Conservation (phyloP, 2,888 invertebrate species). For the Eucriotettix oculatus region DNA sequence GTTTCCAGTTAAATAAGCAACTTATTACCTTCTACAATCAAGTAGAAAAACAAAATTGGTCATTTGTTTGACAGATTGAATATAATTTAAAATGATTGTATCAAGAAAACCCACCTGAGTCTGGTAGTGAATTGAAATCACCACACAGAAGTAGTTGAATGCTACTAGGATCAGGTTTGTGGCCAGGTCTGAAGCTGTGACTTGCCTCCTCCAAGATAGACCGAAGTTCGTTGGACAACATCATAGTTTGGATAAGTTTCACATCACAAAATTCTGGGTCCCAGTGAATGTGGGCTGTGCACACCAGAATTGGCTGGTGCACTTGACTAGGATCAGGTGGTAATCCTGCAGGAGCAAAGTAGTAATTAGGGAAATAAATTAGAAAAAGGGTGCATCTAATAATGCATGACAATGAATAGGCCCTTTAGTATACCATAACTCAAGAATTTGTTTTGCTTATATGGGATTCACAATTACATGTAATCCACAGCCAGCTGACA, state of each 20-base stretch:
- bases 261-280: slow-evolving; percentile 99
- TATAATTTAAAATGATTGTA: too few species aligned
- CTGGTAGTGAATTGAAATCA: slow-evolving; percentile 95
- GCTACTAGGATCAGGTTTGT: slow-evolving; percentile 54
- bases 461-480: too few species aligned
- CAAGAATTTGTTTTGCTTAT: too few species aligned
- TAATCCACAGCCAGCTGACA: too few species aligned
- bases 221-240: slow-evolving; percentile 89
- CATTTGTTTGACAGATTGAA: too few species aligned
- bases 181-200: slow-evolving; percentile 54
- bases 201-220: slow-evolving; percentile 74
- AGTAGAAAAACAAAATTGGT: too few species aligned
- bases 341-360: slow-evolving; percentile 35
- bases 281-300: slow-evolving; percentile 99
- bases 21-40: too few species aligned
- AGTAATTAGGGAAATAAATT: too few species aligned
- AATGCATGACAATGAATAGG: too few species aligned
- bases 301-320: slow-evolving; percentile 78
- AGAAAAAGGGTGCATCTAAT: too few species aligned
- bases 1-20: too few species aligned
- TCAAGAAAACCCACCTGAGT: slow-evolving; percentile 49
- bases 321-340: slow-evolving; percentile 59
- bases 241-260: slow-evolving; percentile 97
- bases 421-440: too few species aligned
- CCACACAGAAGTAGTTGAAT: slow-evolving; percentile 91